Conservation (phyloP, 2,888 invertebrate species). For the Oscheius myriophilus region DNA sequence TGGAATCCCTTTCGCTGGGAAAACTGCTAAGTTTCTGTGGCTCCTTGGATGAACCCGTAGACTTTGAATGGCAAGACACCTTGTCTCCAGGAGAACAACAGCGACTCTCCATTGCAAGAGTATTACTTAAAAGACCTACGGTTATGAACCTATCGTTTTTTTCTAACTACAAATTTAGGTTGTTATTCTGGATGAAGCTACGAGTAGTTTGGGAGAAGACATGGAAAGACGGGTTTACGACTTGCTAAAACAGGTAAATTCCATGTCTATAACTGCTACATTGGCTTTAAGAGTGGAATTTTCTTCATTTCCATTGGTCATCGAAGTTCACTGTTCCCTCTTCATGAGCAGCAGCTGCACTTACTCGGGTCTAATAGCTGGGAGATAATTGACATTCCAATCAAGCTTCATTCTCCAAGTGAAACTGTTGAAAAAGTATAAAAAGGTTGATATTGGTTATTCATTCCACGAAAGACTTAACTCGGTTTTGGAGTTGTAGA, state of each 20-base stretch:
- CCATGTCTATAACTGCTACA: not conserved
- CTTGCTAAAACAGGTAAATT: conserved; percentile 11
- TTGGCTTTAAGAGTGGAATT: conserved; percentile 69
- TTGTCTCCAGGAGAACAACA: conserved; percentile 96
- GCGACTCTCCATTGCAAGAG: conserved; percentile 76
- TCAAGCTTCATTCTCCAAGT: no score
- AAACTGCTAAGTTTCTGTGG: conserved; percentile 2
- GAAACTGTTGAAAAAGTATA: conserved; percentile 12
- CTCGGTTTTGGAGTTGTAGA: no score
- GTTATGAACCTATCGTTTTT: not conserved
- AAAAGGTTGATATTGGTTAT: no score
- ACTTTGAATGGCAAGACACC: conserved; percentile 76
- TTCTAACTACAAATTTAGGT: not conserved
- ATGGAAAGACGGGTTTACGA: conserved; percentile 20
- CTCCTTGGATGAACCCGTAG: conserved; percentile 1
- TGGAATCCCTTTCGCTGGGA: conserved; percentile 8
- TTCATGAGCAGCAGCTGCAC: conserved; percentile 73
- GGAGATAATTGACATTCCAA: conserved; percentile 3
- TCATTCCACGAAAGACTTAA: no score
- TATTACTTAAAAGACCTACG: conserved; percentile 8
- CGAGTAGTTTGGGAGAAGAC: conserved; percentile 23
- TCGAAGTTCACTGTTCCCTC: conserved; percentile 73
- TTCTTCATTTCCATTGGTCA: conserved; percentile 76
- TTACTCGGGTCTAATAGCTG: not conserved
- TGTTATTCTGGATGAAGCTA: conserved; percentile 26